These are phyloP conservation scores for Drosophila kepulauana DNA, from an alignment of 1,140 invertebrate species.

Conservation along the genomic window DNA sequence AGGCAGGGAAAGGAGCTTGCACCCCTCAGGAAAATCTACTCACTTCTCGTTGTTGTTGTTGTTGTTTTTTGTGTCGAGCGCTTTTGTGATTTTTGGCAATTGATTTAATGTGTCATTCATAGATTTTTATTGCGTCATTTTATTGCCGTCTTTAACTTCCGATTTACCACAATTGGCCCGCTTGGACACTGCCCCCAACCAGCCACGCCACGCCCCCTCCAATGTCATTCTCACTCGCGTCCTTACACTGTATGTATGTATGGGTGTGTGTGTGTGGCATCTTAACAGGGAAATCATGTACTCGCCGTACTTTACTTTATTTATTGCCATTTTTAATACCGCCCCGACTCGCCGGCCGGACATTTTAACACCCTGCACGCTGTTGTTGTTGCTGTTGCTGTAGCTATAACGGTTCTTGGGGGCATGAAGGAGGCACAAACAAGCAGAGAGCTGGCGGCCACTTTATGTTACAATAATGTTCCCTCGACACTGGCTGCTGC, in stretches of 20 bases:
- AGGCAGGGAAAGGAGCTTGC: background rate
- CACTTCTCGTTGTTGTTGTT: slow-evolving; percentile 29
- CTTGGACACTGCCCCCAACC: slow-evolving; percentile 82
- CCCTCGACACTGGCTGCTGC: slow-evolving; percentile 60
- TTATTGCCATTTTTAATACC: slow-evolving; percentile 85
- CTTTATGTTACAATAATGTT: slow-evolving; percentile 83
- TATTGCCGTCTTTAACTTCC: slow-evolving; percentile 85
- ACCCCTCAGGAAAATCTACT: slow-evolving; percentile 63
- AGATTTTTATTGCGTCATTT: slow-evolving; percentile 85
- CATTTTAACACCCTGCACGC: slow-evolving; percentile 74
- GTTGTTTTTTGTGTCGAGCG: slow-evolving; percentile 50
- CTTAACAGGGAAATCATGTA: slow-evolving; percentile 85
- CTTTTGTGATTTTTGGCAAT: slow-evolving; percentile 84
- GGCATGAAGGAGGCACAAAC: slow-evolving; percentile 3
- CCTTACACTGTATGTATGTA: slow-evolving; percentile 12
- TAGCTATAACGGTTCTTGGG: slow-evolving; percentile 24
- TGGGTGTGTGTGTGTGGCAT: slow-evolving; percentile 37
- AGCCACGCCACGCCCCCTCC: slow-evolving; percentile 35
- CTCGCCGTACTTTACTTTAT: slow-evolving; percentile 84
- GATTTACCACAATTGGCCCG: slow-evolving; percentile 85
- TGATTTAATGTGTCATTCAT: slow-evolving; percentile 85
- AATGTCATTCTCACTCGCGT: slow-evolving; percentile 44
- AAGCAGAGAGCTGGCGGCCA: slow-evolving; percentile 45
- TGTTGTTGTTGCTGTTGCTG: slow-evolving; percentile 39
- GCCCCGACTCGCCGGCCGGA: slow-evolving; percentile 66